These are phyloP conservation scores for Hydrozoanthus tunicans DNA, from an alignment of 64 coral and sea anemone genomes.

Conservation along the genomic window DNA sequence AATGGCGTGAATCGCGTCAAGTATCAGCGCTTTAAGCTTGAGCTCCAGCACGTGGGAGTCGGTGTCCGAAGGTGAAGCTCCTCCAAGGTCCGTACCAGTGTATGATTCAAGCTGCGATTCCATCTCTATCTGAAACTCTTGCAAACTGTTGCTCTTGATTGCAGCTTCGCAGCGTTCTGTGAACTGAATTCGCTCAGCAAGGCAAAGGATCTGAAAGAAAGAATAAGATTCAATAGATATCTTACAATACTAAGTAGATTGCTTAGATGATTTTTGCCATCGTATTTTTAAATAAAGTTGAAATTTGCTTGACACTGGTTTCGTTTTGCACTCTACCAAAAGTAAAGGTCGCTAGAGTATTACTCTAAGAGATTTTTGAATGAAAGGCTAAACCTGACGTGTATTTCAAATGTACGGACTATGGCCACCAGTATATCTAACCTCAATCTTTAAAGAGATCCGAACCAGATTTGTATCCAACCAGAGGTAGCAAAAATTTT, in stretches of 20 bases:
- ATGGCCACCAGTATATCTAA: too few species aligned
- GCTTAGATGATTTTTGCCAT: neutral
- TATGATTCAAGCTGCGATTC: conserved; percentile 98
- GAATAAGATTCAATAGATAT: neutral
- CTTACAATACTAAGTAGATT: neutral
- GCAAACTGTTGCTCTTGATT: conserved; percentile 87
- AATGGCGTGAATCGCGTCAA: conserved; percentile 96
- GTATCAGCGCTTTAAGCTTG: conserved; percentile 89
- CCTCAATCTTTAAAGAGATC: too few species aligned
- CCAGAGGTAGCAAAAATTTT: too few species aligned
- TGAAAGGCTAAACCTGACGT: too few species aligned
- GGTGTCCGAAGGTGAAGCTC: conserved; percentile 59
- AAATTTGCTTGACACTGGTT: too few species aligned
- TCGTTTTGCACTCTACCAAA: too few species aligned
- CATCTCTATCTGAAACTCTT: conserved; percentile 97
- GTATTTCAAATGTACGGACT: too few species aligned
- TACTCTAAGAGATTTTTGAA: too few species aligned
- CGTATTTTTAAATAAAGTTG: too few species aligned
- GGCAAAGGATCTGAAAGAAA: conserved; percentile 80
- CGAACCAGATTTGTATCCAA: too few species aligned
- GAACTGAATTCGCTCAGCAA: conserved; percentile 97
- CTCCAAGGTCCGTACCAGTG: conserved; percentile 81
- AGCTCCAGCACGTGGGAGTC: conserved; percentile 83
- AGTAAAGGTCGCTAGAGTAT: too few species aligned
- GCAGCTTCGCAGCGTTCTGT: conserved; percentile 96